Percentiles rank a stretch among this genome's conserved stretches.
phyloP scores from a whole-genome alignment of 2,888 invertebrate genomes.

The Apotomis turbidana region DNA sequence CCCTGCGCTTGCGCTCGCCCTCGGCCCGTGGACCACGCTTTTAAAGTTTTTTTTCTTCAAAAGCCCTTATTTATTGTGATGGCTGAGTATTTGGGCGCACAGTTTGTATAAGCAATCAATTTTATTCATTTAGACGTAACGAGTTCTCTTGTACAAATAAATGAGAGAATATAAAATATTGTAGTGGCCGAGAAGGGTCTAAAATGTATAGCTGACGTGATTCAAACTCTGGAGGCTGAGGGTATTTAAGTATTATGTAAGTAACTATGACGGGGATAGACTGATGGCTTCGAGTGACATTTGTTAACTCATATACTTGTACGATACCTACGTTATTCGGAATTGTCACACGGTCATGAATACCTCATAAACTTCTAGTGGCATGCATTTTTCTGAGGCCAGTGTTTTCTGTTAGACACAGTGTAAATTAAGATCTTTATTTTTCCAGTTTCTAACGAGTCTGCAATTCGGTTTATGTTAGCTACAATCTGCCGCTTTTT shows the following conservation, averaged over 20 bases:
- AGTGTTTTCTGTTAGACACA: no score
- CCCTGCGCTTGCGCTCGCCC: constrained; percentile 52
- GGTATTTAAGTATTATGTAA: background rate
- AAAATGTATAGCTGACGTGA: constrained; percentile 2
- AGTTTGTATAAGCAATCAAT: constrained; percentile 84
- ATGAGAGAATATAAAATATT: constrained; percentile 72
- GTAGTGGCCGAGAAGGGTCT: constrained; percentile 57
- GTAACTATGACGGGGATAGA: background rate
- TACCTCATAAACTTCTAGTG: no score
- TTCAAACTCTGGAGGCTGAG: background rate
- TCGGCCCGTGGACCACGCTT: constrained; percentile 63
- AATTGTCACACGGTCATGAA: no score
- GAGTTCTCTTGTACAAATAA: constrained; percentile 77
- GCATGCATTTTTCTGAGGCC: no score
- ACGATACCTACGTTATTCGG: no score
- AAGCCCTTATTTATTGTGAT: constrained; percentile 82
- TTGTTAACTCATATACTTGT: no score
- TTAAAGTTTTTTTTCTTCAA: constrained; percentile 68
- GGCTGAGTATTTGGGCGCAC: constrained; percentile 82
- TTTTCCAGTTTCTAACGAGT: no score
- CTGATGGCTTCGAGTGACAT: no score
- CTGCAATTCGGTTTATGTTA: no score
- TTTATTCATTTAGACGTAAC: constrained; percentile 82
- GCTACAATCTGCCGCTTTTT: no score
- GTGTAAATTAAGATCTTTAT: no score